Conservation (phyloP, 1,140 invertebrate genomes). For the Anthonomus grandis region DNA sequence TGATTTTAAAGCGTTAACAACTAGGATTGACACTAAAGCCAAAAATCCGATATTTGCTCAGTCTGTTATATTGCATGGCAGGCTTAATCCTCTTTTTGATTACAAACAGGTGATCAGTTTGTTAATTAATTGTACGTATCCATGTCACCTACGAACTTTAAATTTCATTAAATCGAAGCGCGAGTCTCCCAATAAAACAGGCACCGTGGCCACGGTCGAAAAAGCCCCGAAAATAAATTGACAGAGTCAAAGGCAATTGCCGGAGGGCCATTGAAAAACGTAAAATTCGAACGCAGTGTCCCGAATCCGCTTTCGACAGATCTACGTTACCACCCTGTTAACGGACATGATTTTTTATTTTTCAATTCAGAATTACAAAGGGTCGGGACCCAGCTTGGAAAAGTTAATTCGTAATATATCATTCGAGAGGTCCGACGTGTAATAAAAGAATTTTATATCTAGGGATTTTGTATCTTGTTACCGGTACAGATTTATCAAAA, state of each 20-base stretch:
- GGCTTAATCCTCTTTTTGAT: neutral
- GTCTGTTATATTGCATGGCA: neutral
- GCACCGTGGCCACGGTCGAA: neutral
- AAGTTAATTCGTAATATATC: too few relatives aligned
- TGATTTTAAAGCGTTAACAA: too few relatives aligned
- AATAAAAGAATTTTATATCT: too few relatives aligned
- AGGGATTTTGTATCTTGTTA: too few relatives aligned
- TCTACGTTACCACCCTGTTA: neutral
- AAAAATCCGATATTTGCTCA: too few relatives aligned
- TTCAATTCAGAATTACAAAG: constrained; percentile 10
- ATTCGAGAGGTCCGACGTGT: too few relatives aligned
- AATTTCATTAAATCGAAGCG: too few relatives aligned
- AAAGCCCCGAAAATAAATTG: neutral
- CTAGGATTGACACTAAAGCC: too few relatives aligned
- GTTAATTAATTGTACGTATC: neutral
- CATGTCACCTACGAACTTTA: neutral
- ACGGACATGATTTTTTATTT: constrained; percentile 9
- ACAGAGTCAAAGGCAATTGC: neutral
- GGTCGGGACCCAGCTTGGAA: too few relatives aligned
- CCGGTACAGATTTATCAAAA: too few relatives aligned
- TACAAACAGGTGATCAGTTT: neutral
- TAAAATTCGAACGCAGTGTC: neutral
- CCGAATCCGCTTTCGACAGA: neutral
- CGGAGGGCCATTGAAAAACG: neutral
- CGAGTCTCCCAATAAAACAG: neutral